Evolutionary conservation across 2,797 vertebrate genomes (phyloP).

Genomic region (Notamacropus eugenii): DNA sequence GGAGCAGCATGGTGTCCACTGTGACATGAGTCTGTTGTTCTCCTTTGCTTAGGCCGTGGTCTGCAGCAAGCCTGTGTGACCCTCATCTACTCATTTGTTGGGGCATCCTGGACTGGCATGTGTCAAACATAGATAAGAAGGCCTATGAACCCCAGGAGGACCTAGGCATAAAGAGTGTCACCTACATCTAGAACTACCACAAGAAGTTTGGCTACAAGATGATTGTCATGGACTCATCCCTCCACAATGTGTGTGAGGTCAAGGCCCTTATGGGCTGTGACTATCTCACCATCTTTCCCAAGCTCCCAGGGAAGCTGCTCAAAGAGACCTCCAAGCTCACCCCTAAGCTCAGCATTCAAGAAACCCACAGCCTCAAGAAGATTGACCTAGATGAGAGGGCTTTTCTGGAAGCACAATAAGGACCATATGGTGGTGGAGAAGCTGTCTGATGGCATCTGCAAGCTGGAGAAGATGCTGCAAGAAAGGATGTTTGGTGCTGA

Average conservation of each 20-base stretch:
- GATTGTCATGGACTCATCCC: conserved; percentile 98
- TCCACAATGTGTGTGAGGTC: conserved; percentile 95
- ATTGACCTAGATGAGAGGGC: too few species aligned
- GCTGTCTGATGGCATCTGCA: too few species aligned
- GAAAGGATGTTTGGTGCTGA: too few species aligned
- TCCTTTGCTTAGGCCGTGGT: conserved; percentile 98
- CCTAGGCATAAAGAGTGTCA: conserved; percentile 95
- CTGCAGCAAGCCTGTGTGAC: conserved; percentile 92
- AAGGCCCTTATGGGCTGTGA: conserved; percentile 96
- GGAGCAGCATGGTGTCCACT: conserved; percentile 92
- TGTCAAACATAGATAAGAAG: conserved; percentile 94
- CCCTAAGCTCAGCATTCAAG: conserved; percentile 81
- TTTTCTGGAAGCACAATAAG: too few species aligned
- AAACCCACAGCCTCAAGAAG: too few species aligned
- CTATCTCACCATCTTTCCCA: conserved; percentile 96
- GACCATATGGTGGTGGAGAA: too few species aligned
- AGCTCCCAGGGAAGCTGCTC: conserved; percentile 94
- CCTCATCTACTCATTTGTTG: conserved; percentile 96
- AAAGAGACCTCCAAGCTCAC: conserved; percentile 88
- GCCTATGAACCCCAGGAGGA: conserved; percentile 92
- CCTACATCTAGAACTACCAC: conserved; percentile 98
- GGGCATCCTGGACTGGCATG: conserved; percentile 96
- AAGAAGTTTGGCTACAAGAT: conserved; percentile 97
- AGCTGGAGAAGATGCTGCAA: too few species aligned
- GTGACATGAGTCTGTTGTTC: conserved; percentile 99